These are phyloP conservation scores for Panorpa germanica DNA, from an alignment of 2,888 invertebrate genomes.

Conservation along the genomic window DNA sequence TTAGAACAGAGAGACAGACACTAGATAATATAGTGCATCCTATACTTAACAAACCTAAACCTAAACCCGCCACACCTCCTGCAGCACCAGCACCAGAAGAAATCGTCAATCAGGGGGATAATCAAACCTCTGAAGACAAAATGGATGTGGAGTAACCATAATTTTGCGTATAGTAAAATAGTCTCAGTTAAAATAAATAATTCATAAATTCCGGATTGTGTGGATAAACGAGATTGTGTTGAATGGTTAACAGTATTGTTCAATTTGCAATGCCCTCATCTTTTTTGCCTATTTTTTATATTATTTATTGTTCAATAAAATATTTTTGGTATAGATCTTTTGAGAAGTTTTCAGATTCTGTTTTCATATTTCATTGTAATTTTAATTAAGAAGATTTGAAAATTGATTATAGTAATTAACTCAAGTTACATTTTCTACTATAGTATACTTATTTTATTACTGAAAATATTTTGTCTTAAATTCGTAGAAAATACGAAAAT, in stretches of 20 bases:
- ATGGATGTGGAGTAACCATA: constrained; percentile 26
- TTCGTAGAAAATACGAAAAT: no score
- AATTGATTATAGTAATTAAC: no score
- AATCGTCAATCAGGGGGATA: no score
- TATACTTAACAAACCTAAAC: constrained; percentile 79
- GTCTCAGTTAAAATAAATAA: no score
- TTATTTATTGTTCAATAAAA: not conserved
- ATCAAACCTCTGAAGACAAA: constrained; percentile 18
- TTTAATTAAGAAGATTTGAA: no score
- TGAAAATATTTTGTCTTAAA: no score
- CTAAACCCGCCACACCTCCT: constrained; percentile 49
- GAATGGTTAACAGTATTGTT: not conserved
- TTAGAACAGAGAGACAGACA: constrained; percentile 56
- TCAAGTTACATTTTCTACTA: no score
- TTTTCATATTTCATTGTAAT: no score
- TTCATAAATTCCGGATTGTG: constrained; percentile 11
- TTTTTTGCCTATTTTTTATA: constrained; percentile 2
- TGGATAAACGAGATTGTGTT: not conserved
- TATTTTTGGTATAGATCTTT: constrained; percentile 1
- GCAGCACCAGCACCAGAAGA: no score
- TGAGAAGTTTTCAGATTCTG: no score
- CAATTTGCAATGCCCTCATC: not conserved
- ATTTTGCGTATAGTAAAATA: no score
- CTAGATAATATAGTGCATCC: constrained; percentile 34
- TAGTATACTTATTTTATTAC: no score